A percentile compares a stretch with the other conserved stretches of the same genome.
Evolutionary conservation across 1,140 invertebrate species (phyloP).

Genomic region (Medauroidea extradentata): DNA sequence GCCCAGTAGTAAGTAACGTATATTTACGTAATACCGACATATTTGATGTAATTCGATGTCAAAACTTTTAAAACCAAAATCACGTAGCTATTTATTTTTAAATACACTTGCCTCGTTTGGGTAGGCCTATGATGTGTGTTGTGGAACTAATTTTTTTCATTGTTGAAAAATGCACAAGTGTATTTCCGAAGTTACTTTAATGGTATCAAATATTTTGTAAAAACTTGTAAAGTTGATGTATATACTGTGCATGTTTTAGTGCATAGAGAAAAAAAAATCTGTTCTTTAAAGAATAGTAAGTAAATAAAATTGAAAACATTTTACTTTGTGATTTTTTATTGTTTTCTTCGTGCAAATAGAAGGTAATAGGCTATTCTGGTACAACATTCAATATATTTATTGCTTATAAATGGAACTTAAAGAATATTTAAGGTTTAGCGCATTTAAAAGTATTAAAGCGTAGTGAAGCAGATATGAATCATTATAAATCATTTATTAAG

Average conservation of each 20-base stretch:
- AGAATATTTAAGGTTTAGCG: too few species aligned
- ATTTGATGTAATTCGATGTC: neutral
- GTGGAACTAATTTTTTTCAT: neutral
- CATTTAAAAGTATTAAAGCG: too few species aligned
- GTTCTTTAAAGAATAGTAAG: neutral
- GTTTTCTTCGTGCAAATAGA: neutral
- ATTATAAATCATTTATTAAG: too few species aligned
- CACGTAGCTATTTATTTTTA: neutral
- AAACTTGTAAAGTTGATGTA: constrained; percentile 14
- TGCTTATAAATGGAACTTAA: too few species aligned
- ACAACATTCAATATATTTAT: too few species aligned
- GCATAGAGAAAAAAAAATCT: constrained; percentile 35
- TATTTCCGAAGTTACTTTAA: constrained; percentile 2
- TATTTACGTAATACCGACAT: too few species aligned
- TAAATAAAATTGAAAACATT: constrained; percentile 1
- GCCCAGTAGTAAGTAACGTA: too few species aligned
- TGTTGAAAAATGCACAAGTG: neutral
- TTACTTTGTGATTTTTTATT: neutral
- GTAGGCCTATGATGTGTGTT: neutral
- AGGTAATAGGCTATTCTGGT: too few species aligned
- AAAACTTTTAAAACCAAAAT: neutral
- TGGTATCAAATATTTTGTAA: constrained; percentile 13
- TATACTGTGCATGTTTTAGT: constrained; percentile 49
- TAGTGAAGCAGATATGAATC: too few species aligned
- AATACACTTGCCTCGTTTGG: neutral